Percentiles rank a stretch among this genome's conserved stretches.
Conservation (phyloP, 2,888 invertebrate genomes). For the Cheiracanthium punctorium region DNA sequence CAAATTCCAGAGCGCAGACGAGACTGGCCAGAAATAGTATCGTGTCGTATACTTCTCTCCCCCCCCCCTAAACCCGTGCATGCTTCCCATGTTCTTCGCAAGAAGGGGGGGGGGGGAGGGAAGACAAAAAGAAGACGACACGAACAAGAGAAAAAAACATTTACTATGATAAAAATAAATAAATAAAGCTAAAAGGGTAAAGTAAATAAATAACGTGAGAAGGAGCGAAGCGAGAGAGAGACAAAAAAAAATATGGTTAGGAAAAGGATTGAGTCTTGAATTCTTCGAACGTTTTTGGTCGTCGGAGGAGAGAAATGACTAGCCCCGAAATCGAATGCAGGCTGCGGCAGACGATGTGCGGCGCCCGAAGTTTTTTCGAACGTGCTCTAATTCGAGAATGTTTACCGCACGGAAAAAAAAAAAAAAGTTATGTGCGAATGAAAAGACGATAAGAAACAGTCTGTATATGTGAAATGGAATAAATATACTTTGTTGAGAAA, state of each 20-base stretch:
- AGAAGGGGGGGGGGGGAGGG: not conserved
- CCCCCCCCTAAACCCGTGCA: not conserved
- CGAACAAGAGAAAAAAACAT: too few relatives aligned
- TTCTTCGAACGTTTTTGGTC: constrained; percentile 1
- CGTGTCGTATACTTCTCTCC: too few relatives aligned
- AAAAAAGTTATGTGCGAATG: not conserved
- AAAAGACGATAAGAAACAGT: too few relatives aligned
- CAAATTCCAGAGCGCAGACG: constrained; percentile 27
- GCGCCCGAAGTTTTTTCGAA: not conserved
- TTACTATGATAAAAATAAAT: not conserved
- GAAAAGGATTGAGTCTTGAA: too few relatives aligned
- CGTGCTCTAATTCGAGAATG: not conserved
- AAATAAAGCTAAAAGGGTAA: too few relatives aligned
- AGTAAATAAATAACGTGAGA: too few relatives aligned
- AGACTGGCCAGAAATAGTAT: constrained; percentile 52
- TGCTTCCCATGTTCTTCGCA: not conserved
- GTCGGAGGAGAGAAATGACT: not conserved
- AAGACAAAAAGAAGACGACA: too few relatives aligned
- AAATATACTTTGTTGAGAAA: too few relatives aligned
- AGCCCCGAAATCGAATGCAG: not conserved
- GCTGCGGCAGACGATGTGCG: not conserved
- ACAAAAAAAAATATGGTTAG: too few relatives aligned
- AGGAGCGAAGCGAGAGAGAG: too few relatives aligned
- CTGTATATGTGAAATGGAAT: too few relatives aligned
- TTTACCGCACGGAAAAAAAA: not conserved